These are phyloP conservation scores for Oreocharis arfaki DNA, from an alignment of 2,113 vertebrate genomes.

Conservation along the genomic window DNA sequence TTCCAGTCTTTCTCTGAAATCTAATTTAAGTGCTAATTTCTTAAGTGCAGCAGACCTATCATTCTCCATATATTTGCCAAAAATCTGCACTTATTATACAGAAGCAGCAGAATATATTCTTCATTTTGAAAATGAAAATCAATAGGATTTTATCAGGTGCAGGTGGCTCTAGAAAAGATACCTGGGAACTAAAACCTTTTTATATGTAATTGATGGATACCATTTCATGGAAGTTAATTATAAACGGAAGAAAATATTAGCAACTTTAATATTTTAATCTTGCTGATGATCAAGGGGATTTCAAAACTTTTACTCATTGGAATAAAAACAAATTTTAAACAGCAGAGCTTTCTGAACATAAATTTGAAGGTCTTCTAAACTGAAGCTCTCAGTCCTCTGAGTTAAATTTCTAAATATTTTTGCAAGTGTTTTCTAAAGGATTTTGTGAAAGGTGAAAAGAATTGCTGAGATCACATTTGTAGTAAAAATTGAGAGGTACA, in stretches of 20 bases:
- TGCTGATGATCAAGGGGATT: background rate
- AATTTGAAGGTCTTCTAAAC: background rate
- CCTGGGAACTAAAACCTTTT: background rate
- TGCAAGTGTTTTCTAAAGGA: background rate
- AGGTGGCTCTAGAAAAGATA: background rate
- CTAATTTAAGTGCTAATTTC: too few relatives aligned
- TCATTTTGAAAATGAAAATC: background rate
- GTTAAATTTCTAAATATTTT: background rate
- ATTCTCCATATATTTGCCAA: background rate
- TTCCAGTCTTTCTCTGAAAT: background rate
- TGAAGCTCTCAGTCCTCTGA: background rate
- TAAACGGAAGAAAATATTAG: background rate
- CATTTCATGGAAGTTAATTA: background rate
- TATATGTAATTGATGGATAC: background rate
- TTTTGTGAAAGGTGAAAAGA: background rate
- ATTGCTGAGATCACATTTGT: background rate
- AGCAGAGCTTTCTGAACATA: background rate
- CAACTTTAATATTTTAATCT: background rate
- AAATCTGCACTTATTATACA: background rate
- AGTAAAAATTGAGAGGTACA: background rate
- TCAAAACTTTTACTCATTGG: background rate
- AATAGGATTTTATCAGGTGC: background rate
- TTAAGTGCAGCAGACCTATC: background rate
- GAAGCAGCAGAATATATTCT: background rate
- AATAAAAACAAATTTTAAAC: background rate